phyloP scores from a whole-genome alignment of 2,113 vertebrate genomes.

The Periophthalmodon schlosseri region DNA sequence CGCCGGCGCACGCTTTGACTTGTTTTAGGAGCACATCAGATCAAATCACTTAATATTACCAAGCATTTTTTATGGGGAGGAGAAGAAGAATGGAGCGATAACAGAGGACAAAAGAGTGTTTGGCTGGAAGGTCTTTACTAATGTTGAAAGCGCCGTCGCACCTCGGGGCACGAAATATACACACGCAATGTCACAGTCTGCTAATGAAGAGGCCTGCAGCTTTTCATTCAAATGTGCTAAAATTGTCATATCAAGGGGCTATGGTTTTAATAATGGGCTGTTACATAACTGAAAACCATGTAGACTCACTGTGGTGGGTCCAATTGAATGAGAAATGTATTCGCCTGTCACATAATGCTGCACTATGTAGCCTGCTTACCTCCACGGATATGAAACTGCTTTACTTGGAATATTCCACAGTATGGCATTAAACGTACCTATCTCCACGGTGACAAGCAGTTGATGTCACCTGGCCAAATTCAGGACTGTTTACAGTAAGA shows the following conservation, averaged over 20 bases:
- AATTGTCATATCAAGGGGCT: background rate
- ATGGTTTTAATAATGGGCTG: background rate
- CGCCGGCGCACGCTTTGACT: conserved; percentile 3
- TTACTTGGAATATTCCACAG: too few relatives aligned
- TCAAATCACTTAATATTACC: conserved; percentile 16
- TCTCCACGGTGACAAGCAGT: too few relatives aligned
- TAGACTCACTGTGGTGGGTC: background rate
- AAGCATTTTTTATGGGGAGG: background rate
- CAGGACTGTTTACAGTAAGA: too few relatives aligned
- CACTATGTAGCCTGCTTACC: too few relatives aligned
- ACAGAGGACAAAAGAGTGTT: background rate
- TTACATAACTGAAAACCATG: background rate
- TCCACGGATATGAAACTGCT: too few relatives aligned
- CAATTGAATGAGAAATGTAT: too few relatives aligned
- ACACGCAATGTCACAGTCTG: background rate
- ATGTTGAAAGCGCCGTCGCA: background rate
- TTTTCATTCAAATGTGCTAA: background rate
- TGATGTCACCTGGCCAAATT: too few relatives aligned
- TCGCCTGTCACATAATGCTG: too few relatives aligned
- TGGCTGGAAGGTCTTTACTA: background rate
- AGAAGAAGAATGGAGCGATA: conserved; percentile 6
- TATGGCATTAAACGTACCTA: too few relatives aligned
- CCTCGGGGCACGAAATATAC: conserved; percentile 3
- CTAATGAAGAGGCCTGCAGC: conserved; percentile 2
- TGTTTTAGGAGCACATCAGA: conserved; percentile 26